Base-by-base conservation (phyloP, 2,797 vertebrate species). In the Clamator glandarius region DNA sequence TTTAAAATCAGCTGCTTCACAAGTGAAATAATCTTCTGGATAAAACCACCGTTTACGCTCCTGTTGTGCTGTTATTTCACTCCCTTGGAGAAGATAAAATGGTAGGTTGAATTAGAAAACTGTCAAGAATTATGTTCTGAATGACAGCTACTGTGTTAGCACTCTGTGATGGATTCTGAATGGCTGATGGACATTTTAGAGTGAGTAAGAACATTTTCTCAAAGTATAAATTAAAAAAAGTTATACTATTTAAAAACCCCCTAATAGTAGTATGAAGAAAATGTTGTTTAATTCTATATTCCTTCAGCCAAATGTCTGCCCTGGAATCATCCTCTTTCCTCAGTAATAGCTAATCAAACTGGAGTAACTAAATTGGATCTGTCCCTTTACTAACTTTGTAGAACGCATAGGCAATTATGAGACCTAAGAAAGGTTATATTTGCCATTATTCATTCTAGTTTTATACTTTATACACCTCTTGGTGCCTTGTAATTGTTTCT, bases 401-500 rank as follows among this genome's bases (percentile, higher is more conserved):
- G 95, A 97, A 87, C 96, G 75, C 85, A n/a, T n/a, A 94, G 16
- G 88, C 84, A 84, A 87, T 95, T 96, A 94, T 35, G 58, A 87
- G 83, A 96, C 84, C 59, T 69, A 76, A 92, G 90, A 96, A 96
- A 92, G 85, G 73, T 88, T 95, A 83, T 89, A 84, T 8, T 55
- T 44, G 57, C 68, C 48, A 93, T 97, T 87, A 94, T 87, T 97
- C 93, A 93, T 93, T 92, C 84, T 72, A 48, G 54, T 88, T 92
- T 75, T 91, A 83, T 89, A 78, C 68, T 95, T 96, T 95, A 90
- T 96, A 95, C 89, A 93, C 87, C 83, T 90, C 19, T 44, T 81
- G 64, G 92, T 94, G 90, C 92, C 91, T 90, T 64, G 55, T 96
- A 97, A 97, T 97, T 97, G 96, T 96, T 97, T 95, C 93, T 95